Base-by-base conservation (phyloP, 1,140 invertebrate species). In the Euwallacea fornicatus region DNA sequence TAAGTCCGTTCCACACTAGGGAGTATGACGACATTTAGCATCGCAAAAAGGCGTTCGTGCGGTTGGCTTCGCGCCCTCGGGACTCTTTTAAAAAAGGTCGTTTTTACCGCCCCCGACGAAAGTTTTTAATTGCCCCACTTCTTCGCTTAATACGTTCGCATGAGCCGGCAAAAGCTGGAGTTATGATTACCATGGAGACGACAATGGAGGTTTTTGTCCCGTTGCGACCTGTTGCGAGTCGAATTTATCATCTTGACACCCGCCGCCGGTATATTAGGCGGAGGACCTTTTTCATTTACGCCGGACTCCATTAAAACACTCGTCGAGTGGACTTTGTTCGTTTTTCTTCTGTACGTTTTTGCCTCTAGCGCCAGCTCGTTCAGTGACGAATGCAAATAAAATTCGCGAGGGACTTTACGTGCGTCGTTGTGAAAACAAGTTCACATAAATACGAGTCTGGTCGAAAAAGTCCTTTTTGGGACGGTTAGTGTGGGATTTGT, bases 161-260 rank as follows among this genome's bases (percentile, higher is more conserved):
- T 42, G 58, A 44, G 66, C 58, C 44, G 44, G 66, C 66, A 69
- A 69, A 69, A 69, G 66, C 16, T 58, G 50, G 42, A 69, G 62
- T 71, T 71, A 65, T 64, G 62, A 71, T 71, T 65, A 61, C 69
- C 62, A 71, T 65, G 69, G 69, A 62, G 62, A 59, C 62, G 62
- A 71, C 69, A 71, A 66, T 66, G 69, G 56, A 44, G 68, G 68
- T 63, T 70, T 70, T 70, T 70, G 68, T 15, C 62, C 63, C 61
- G 13, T 41, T 47, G 61, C 69, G 44, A 64, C 69, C 69, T 71
- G 69, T 71, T 71, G 69, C 69, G 15, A 55, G 13, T 59, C 69
- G 69, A 71, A 71, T 71, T 71, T 71, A 71, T 71, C 69, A 71
- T 71, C 69, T 66, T 71, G 69, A 65, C 69, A 55, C 61, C 42